A percentile compares a stretch with the other conserved stretches of the same genome.
phyloP scores from a whole-genome alignment of 1,140 invertebrate genomes.

The Sycophaga agraensis region DNA sequence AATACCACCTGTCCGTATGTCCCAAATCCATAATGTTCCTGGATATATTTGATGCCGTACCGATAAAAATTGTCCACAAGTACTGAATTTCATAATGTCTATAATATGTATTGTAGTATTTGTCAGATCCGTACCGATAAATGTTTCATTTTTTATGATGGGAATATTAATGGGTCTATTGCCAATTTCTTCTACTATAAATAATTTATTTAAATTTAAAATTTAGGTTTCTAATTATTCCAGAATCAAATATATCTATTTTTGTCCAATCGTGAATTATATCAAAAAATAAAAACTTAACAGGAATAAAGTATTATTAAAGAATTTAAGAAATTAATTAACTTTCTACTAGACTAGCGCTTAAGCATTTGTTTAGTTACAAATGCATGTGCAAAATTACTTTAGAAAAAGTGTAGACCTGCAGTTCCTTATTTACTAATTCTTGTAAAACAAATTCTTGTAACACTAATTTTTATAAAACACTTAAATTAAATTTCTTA shows the following conservation, averaged over 20 bases:
- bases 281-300: too few species aligned
- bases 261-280: too few species aligned
- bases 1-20: slow-evolving; percentile 42
- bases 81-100: slow-evolving; percentile 50
- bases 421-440: slow-evolving; percentile 6
- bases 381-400: too few species aligned
- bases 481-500: too few species aligned
- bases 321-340: too few species aligned
- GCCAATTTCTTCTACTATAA: slow-evolving; percentile 47
- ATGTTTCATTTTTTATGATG: slow-evolving; percentile 41
- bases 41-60: slow-evolving; percentile 52
- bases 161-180: slow-evolving; percentile 48
- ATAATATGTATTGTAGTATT: slow-evolving; percentile 25
- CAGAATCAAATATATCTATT: too few species aligned
- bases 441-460: not conserved
- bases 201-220: too few species aligned
- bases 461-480: too few species aligned
- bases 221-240: too few species aligned
- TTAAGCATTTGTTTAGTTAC: not conserved
- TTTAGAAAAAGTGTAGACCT: too few species aligned
- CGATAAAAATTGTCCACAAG: slow-evolving; percentile 50
- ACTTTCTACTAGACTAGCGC: too few species aligned
- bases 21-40: slow-evolving; percentile 53
- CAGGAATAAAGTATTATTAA: too few species aligned
- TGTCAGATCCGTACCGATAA: slow-evolving; percentile 35